Base-by-base conservation (phyloP, 2,797 vertebrate genomes). In the Hippoglossus hippoglossus region DNA sequence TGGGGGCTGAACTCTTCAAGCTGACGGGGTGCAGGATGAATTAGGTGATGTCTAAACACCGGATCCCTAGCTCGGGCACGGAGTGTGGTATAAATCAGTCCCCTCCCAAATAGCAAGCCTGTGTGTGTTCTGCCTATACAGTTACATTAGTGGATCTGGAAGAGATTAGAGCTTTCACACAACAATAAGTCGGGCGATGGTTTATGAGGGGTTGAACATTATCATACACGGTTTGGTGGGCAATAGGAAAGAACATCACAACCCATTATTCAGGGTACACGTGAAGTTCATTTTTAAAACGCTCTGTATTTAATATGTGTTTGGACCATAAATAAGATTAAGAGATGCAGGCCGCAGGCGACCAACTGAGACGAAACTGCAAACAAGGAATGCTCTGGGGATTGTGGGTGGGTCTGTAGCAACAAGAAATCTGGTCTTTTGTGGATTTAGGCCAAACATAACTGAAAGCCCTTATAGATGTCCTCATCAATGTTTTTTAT, bases 71-170 rank as follows among this genome's bases (percentile, higher is more conserved):
- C 66, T 75, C 5, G 67, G 73, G 80, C 87, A 87, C 28, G 50
- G 8, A 85, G 47, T 34, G 77, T 22, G 70, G 75, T 26, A 80
- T 90, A 84, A 91, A 91, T 92, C 90, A 91, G 39, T 19, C 46
- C 26, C 18, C 50, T 16, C 19, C 24, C 12, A 5, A 65, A 87
- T 71, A 84, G 82, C 61, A 34, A 49, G 41, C 61, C 67, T 52
- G 62, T 83, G 81, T 80, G 87, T 77, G 69, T 79, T 75, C 57
- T 41, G 41, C 58, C 75, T 75, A 63, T 83, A 76, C 70, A 62
- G 84, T 88, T 87, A 80, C 77, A 73, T 79, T 85, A 71, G 70
- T n/a, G 80, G 80, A 87, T 86, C 88, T 93, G 91, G 92, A 83
- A 87, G 65, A 82, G 79, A 89, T 90, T 91, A 86, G 53, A 66